A percentile compares a stretch with the other conserved stretches of the same genome.
Evolutionary conservation across 2,113 vertebrate genomes (phyloP).

Genomic region (Vulpes lagopus): DNA sequence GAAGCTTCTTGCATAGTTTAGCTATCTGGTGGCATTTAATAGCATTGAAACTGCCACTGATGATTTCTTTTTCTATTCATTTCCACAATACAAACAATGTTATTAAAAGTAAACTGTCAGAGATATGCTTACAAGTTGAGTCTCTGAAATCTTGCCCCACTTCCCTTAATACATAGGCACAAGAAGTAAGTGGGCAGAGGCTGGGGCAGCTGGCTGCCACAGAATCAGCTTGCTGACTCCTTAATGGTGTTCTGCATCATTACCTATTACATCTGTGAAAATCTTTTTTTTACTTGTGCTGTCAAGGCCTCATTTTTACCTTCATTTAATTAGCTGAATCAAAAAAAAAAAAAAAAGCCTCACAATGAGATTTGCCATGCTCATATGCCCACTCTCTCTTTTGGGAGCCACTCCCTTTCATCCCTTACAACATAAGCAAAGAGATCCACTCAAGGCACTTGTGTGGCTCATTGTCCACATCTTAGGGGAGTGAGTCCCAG

Average conservation of each 20-base stretch:
- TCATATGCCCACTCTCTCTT: not conserved
- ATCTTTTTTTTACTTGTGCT: constrained; percentile 38
- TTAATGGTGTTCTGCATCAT: not conserved
- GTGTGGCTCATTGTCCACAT: not conserved
- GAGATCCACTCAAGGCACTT: not conserved
- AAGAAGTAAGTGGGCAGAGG: constrained; percentile 28
- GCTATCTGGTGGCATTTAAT: constrained; percentile 66
- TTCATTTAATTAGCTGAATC: constrained; percentile 54
- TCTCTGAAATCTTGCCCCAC: constrained; percentile 68
- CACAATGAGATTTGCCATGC: not conserved
- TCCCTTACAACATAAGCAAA: not conserved
- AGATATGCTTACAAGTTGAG: constrained; percentile 74
- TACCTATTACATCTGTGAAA: constrained; percentile 48
- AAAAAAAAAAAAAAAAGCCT: constrained; percentile 49
- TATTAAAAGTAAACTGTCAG: constrained; percentile 78
- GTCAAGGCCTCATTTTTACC: constrained; percentile 71
- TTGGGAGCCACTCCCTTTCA: not conserved
- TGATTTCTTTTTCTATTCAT: constrained; percentile 56
- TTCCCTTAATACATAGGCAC: constrained; percentile 69
- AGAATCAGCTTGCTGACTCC: not conserved
- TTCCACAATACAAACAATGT: constrained; percentile 66
- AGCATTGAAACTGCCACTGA: constrained; percentile 69
- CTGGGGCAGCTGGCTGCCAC: not conserved
- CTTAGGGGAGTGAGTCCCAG: not conserved
- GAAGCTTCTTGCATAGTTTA: not conserved